These are phyloP conservation scores for Philopedon plagiatum DNA, from an alignment of 2,888 invertebrate genomes.

Conservation along the genomic window DNA sequence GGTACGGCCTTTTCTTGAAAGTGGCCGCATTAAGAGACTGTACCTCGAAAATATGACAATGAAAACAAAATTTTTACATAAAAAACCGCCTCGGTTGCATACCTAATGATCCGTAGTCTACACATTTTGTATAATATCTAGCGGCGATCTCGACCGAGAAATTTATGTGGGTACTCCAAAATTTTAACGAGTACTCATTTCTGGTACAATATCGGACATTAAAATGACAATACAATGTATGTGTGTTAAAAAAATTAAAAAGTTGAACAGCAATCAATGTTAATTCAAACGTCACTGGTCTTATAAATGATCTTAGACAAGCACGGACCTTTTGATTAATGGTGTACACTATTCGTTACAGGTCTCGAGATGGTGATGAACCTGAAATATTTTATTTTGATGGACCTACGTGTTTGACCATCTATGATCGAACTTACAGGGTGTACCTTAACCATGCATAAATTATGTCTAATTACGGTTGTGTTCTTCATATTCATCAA, in stretches of 20 bases:
- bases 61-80: slow-evolving; percentile 40
- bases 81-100: slow-evolving; percentile 38
- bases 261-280: slow-evolving; percentile 68
- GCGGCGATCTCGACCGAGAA: slow-evolving; percentile 39
- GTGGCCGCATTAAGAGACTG: slow-evolving; percentile 32
- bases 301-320: slow-evolving; percentile 66
- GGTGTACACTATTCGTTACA: slow-evolving; percentile 61
- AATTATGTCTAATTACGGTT: too few species aligned
- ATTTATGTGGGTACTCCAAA: slow-evolving; percentile 50
- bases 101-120: slow-evolving; percentile 36
- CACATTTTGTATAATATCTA: slow-evolving; percentile 43
- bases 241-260: slow-evolving; percentile 57
- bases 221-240: slow-evolving; percentile 51
- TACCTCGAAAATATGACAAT: slow-evolving; percentile 44
- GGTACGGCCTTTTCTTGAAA: slow-evolving; percentile 32
- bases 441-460: too few species aligned
- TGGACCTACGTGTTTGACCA: slow-evolving; percentile 30
- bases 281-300: slow-evolving; percentile 69
- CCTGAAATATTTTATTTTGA: slow-evolving; percentile 50
- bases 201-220: slow-evolving; percentile 42
- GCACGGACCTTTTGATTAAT: slow-evolving; percentile 60
- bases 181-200: slow-evolving; percentile 48
- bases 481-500: too few species aligned
- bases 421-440: slow-evolving; percentile 24
- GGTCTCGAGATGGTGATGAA: slow-evolving; percentile 59